Base-by-base conservation (phyloP, 2,113 vertebrate genomes). In the Empidonax traillii region DNA sequence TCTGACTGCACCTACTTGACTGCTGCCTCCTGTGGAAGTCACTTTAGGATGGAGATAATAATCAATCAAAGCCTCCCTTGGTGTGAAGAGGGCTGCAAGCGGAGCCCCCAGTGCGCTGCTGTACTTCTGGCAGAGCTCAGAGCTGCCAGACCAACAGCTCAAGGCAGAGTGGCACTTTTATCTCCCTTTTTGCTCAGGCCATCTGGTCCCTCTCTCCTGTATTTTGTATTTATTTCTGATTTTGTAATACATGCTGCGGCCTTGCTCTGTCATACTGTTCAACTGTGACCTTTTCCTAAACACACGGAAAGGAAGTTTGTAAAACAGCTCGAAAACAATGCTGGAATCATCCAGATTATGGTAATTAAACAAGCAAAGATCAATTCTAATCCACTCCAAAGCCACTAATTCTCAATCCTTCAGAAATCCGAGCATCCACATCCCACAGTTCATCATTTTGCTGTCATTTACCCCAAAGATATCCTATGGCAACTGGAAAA, bases 331-430 rank as follows among this genome's bases (percentile, higher is more conserved):
- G 2, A 35, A 69, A 85, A 56, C 71, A 37, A 55, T 0, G 1
- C 58, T 52, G 71, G 74, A 52, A 72, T 82, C 47, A 69, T 30
- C 61, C 44, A 46, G 44, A 69, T 73, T 31, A 80, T 33, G 31
- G 13, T 62, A 92, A 94, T 66, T 69, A 88, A 12, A 55, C n/a
- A 93, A 66, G 71, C 49, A 72, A 95, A 96, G 59, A 88, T 80
- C 85, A 80, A 69, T 53, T 80, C 41, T 76, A 78, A 94, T 61
- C 66, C 66, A 87, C 56, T 89, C 35, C 10, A 71, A 85, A 89
- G 65, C 35, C 77, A 78, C 56, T 85, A 74, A 75, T 79, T 87
- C 85, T 82, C 58, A 93, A 20, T 52, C 62, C 56, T 55, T 55
- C 68, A 33, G 37, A 72, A 68, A 75, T 63, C 16, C 7, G 2